A percentile compares a stretch with the other conserved stretches of the same genome.
Evolutionary conservation across 2,888 invertebrate species (phyloP).

Genomic region (Gisinianus flammeolus): DNA sequence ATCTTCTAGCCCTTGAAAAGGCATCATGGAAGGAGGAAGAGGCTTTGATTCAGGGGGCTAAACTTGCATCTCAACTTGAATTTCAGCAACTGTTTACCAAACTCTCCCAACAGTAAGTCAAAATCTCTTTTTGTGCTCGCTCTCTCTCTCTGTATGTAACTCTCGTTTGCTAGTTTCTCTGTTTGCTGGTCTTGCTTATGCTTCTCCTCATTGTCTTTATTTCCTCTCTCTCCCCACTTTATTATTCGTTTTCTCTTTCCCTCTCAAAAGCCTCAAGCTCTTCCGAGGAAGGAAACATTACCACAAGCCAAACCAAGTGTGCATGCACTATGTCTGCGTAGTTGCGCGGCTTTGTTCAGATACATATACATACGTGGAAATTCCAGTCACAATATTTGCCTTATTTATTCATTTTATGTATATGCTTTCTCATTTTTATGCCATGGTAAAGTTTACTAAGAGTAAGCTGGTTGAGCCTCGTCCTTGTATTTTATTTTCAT

Average conservation of each 20-base stretch:
- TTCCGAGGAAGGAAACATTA: no score
- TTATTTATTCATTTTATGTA: no score
- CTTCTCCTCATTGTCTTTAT: not conserved
- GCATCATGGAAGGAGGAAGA: constrained; percentile 47
- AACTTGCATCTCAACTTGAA: constrained; percentile 52
- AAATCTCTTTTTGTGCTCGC: not conserved
- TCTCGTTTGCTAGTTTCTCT: not conserved
- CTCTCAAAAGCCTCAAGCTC: no score
- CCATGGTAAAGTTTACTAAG: no score
- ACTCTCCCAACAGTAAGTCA: constrained; percentile 50
- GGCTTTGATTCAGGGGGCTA: constrained; percentile 44
- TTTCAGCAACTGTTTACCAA: constrained; percentile 51
- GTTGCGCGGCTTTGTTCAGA: no score
- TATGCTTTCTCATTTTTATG: no score
- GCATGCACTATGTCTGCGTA: no score
- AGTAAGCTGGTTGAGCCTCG: no score
- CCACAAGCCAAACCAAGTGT: no score
- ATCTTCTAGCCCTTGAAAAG: constrained; percentile 49
- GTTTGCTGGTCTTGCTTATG: not conserved
- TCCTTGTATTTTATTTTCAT: no score
- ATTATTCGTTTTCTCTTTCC: not conserved
- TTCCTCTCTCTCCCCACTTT: not conserved
- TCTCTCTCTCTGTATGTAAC: not conserved
- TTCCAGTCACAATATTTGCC: no score
- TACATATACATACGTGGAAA: no score